A percentile compares a stretch with the other conserved stretches of the same genome.
Evolutionary conservation across 2,888 invertebrate genomes (phyloP).

Genomic region (Agrochola litura): DNA sequence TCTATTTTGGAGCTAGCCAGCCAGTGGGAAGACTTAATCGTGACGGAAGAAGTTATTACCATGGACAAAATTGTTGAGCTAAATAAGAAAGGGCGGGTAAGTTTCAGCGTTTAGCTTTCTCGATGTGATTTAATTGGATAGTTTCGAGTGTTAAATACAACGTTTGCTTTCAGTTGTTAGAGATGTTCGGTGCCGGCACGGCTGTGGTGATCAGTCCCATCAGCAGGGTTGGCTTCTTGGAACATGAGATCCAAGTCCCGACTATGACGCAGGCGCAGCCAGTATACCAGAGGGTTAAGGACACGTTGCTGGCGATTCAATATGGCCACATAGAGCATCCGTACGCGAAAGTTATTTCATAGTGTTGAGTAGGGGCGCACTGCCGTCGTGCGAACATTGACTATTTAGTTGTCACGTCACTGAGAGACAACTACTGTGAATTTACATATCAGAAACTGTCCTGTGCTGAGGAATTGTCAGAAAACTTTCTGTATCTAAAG

Average conservation of each 20-base stretch:
- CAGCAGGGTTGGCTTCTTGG: constrained; percentile 95
- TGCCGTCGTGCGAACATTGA: constrained; percentile 52
- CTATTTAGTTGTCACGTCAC: constrained; percentile 51
- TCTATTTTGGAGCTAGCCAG: constrained; percentile 95
- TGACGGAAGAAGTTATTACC: constrained; percentile 94
- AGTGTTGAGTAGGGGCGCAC: constrained; percentile 67
- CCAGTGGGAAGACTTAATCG: constrained; percentile 96
- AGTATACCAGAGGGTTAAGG: constrained; percentile 93
- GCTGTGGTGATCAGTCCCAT: constrained; percentile 98
- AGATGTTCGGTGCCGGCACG: constrained; percentile 99
- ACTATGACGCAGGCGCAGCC: constrained; percentile 94
- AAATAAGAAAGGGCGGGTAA: constrained; percentile 95
- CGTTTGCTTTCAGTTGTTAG: constrained; percentile 94
- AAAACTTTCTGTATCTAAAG: constrained; percentile 72
- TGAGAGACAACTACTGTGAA: constrained; percentile 61
- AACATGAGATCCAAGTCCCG: constrained; percentile 92
- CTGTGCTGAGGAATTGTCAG: constrained; percentile 67
- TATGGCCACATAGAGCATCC: constrained; percentile 96
- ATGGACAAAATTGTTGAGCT: constrained; percentile 95
- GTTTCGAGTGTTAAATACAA: constrained; percentile 3
- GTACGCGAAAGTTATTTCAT: constrained; percentile 92
- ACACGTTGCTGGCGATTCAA: constrained; percentile 96
- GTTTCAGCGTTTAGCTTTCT: constrained; percentile 71
- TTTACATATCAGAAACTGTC: constrained; percentile 58
- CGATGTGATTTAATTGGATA: background rate